These are phyloP conservation scores for Spodoptera litura DNA, from an alignment of 1,140 invertebrate genomes.

Conservation along the genomic window DNA sequence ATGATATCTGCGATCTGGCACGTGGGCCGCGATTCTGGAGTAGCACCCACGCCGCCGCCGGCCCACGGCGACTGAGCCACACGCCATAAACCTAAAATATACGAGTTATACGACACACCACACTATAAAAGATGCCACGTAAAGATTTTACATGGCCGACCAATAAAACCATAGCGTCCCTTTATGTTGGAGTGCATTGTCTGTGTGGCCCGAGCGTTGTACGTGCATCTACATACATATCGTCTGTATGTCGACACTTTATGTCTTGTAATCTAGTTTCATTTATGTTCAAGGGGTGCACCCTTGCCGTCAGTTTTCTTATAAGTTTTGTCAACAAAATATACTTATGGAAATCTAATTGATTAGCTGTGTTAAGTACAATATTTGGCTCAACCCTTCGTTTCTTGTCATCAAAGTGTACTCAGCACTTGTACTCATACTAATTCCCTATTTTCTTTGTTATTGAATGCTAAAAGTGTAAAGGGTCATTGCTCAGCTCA, in stretches of 20 bases:
- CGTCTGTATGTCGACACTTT: slow-evolving; percentile 26
- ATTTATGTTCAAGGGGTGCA: background rate
- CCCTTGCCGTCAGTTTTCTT: background rate
- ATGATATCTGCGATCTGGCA: slow-evolving; percentile 79
- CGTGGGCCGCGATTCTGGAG: slow-evolving; percentile 79
- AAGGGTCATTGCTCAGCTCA: slow-evolving; percentile 31
- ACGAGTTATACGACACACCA: slow-evolving; percentile 73
- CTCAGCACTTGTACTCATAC: no score
- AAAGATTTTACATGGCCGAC: slow-evolving; percentile 66
- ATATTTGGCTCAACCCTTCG: background rate
- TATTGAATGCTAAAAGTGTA: slow-evolving; percentile 5
- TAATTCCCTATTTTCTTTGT: no score
- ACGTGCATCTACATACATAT: background rate
- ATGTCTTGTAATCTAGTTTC: slow-evolving; percentile 18
- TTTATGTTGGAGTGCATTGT: slow-evolving; percentile 77
- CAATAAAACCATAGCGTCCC: slow-evolving; percentile 72
- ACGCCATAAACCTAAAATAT: slow-evolving; percentile 75
- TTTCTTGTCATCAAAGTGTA: background rate
- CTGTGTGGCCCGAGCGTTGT: slow-evolving; percentile 61
- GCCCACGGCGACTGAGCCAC: slow-evolving; percentile 62
- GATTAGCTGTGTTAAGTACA: background rate
- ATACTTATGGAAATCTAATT: no score
- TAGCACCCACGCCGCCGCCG: slow-evolving; percentile 74
- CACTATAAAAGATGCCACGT: slow-evolving; percentile 73
- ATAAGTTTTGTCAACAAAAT: background rate